Percentiles rank a stretch among this genome's conserved stretches.
Conservation (phyloP, 2,113 vertebrate genomes). For the Lagopus muta region DNA sequence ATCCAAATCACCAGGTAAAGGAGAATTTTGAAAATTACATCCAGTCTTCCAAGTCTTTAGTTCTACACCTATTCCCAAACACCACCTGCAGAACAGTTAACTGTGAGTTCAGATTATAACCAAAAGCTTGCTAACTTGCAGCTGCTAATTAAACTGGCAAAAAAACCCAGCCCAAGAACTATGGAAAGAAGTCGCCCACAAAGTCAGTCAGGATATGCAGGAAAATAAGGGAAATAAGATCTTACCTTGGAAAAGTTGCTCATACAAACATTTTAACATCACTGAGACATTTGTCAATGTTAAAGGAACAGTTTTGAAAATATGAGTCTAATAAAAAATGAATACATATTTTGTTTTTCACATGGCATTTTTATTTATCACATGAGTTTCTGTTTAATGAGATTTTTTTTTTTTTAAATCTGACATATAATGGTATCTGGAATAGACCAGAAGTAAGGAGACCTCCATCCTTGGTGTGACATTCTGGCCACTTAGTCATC, state of each 20-base stretch:
- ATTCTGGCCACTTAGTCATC: background rate
- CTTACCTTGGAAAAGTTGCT: background rate
- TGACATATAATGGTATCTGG: background rate
- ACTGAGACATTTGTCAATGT: background rate
- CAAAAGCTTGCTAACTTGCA: background rate
- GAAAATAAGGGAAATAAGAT: background rate
- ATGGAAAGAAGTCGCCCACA: background rate
- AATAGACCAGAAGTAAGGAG: background rate
- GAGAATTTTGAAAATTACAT: background rate
- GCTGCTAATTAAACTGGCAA: background rate
- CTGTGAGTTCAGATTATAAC: background rate
- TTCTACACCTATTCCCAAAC: background rate
- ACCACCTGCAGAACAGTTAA: background rate
- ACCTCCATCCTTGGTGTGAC: background rate
- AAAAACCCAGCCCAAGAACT: background rate
- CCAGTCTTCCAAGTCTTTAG: background rate
- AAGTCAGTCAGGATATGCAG: background rate
- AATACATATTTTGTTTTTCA: background rate
- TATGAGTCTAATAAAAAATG: accelerated
- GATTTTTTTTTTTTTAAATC: background rate
- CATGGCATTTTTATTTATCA: background rate
- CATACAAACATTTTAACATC: background rate
- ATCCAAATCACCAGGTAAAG: background rate
- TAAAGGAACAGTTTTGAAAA: background rate
- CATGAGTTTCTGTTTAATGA: background rate